phyloP scores from a whole-genome alignment of 2,113 vertebrate species.

The human (Homo sapiens) region GRCh38 chr16:87233001-87233500 shows the following conservation, averaged over 20 bases:
- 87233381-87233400: neutral
- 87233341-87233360: neutral
- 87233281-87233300: neutral
- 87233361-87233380: no score
- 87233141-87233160: neutral
- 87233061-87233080: neutral
- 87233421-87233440: neutral
- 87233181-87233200: neutral
- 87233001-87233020: neutral
- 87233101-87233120: no score
- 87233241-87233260: neutral
- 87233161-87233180: neutral
- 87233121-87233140: no score
- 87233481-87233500: neutral
- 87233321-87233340: neutral
- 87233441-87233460: neutral
- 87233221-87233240: neutral
- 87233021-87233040: neutral
- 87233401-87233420: neutral
- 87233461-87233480: neutral
- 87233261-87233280: neutral
- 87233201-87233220: fast-evolving
- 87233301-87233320: neutral
- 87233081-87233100: neutral
- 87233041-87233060: neutral